These are phyloP conservation scores for Melitaea athalia DNA, from an alignment of 2,888 invertebrate genomes.

Conservation along the genomic window DNA sequence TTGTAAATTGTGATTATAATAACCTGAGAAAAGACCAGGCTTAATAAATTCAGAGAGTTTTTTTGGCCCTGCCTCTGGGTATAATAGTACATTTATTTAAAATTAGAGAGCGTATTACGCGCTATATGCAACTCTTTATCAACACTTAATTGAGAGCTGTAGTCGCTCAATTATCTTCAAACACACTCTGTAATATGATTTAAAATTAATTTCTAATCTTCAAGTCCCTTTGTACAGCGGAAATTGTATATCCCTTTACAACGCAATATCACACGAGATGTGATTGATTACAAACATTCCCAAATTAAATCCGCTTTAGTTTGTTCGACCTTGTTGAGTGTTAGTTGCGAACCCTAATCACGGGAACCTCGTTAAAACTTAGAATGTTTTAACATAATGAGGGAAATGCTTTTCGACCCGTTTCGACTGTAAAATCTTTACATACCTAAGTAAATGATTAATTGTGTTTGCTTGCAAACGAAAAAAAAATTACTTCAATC, in stretches of 20 bases:
- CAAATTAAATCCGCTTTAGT: not conserved
- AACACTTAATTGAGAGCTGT: too few species aligned
- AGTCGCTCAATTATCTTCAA: not conserved
- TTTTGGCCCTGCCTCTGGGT: too few species aligned
- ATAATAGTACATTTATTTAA: too few species aligned
- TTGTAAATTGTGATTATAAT: too few species aligned
- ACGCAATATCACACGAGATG: not conserved
- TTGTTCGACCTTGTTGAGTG: not conserved
- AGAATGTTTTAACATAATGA: not conserved
- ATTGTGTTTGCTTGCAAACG: too few species aligned
- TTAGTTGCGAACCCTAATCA: not conserved
- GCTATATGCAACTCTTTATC: too few species aligned
- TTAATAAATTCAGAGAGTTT: too few species aligned
- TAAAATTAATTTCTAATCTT: not conserved
- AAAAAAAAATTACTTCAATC: too few species aligned
- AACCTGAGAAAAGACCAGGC: too few species aligned
- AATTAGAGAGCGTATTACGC: too few species aligned
- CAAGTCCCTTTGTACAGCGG: not conserved
- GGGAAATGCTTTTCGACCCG: not conserved
- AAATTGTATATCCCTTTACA: not conserved
- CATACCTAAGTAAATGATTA: too few species aligned
- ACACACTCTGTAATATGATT: not conserved
- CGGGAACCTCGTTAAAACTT: not conserved
- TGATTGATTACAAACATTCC: not conserved
- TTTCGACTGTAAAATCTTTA: too few species aligned